phyloP scores from a whole-genome alignment of 2,797 vertebrate species.

The Melanotaenia boesemani region DNA sequence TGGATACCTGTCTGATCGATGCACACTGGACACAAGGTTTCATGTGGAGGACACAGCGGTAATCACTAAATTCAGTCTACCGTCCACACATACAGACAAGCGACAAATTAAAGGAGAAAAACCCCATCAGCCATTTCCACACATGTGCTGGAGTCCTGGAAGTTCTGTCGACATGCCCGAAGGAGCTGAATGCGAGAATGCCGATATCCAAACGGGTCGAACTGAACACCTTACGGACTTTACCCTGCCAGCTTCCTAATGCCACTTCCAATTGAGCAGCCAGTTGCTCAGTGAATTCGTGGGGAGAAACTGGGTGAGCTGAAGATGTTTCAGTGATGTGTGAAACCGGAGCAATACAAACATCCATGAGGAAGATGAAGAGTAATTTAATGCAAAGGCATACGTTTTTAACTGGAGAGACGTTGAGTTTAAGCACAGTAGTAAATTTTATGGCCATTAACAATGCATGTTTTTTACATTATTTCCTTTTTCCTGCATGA shows the following conservation, averaged over 20 bases:
- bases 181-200: neutral
- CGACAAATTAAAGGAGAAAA: constrained; percentile 5
- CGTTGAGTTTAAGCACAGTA: neutral
- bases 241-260: neutral
- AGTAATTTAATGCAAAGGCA: neutral
- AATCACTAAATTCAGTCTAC: constrained; percentile 21
- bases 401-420: neutral
- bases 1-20: constrained; percentile 59
- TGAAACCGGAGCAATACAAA: neutral
- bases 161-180: neutral
- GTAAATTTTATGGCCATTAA: too few species aligned
- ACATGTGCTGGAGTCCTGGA: neutral
- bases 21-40: constrained; percentile 26
- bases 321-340: too few species aligned
- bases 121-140: neutral
- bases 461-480: neutral
- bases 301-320: too few species aligned
- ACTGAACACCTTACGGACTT: neutral
- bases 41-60: constrained; percentile 21
- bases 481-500: neutral
- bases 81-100: constrained; percentile 3
- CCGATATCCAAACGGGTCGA: neutral
- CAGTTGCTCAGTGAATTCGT: neutral
- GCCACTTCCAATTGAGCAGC: neutral
- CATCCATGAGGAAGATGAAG: neutral